Evolutionary conservation across 1,140 invertebrate species (phyloP).

Genomic region (Daktulosphaira vitifoliae): DNA sequence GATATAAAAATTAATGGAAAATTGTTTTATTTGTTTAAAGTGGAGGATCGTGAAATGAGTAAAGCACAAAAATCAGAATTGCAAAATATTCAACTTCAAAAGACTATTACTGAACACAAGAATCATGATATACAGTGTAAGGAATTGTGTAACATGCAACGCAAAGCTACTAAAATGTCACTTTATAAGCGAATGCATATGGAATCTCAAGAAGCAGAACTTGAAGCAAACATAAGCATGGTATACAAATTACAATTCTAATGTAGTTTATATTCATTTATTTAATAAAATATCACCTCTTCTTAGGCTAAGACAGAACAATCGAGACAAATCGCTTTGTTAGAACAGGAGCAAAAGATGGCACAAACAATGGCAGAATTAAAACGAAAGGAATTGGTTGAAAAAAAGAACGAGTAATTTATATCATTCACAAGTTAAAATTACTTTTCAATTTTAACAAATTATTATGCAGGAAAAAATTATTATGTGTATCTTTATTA

Average conservation of each 20-base stretch:
- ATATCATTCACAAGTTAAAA: too few species aligned
- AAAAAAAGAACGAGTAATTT: constrained; percentile 17
- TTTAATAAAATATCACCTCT: neutral
- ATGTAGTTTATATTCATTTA: neutral
- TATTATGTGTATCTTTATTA: too few species aligned
- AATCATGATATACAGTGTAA: neutral
- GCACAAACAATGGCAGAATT: constrained; percentile 1
- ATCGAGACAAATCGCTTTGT: neutral
- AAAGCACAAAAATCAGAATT: neutral
- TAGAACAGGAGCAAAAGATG: constrained; percentile 22
- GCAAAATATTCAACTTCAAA: neutral
- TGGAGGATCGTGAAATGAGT: too few species aligned
- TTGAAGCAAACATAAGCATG: neutral
- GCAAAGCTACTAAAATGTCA: neutral
- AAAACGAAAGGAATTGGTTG: neutral
- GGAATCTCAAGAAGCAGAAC: neutral
- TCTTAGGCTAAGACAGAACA: constrained; percentile 2
- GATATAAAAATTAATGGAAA: too few species aligned
- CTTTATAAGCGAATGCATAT: neutral
- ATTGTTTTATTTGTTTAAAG: too few species aligned
- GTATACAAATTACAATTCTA: too few species aligned
- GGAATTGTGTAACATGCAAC: neutral
- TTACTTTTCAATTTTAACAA: neutral
- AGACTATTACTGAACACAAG: neutral
- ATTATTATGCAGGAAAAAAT: neutral